Percentiles rank a stretch among this genome's conserved stretches.
phyloP scores from a whole-genome alignment of 35 echinoderm and acorn worm species.

The Ophiothrix spiculata region DNA sequence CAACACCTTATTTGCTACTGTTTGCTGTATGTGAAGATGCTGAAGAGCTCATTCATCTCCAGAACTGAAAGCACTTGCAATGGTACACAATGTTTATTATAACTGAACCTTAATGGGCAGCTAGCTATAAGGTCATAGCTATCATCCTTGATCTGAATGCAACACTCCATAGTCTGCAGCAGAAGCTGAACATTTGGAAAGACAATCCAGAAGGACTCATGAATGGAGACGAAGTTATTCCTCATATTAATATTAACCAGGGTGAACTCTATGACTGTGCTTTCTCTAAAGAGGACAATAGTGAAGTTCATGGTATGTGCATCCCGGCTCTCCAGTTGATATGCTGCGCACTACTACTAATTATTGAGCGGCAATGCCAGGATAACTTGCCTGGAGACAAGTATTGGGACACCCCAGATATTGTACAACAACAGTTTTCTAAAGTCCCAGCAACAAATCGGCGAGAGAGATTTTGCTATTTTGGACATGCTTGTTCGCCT shows the following conservation, averaged over 20 bases:
- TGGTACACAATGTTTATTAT: slow-evolving; percentile 36
- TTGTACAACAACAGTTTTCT: neutral
- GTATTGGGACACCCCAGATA: slow-evolving; percentile 24
- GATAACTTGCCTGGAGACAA: slow-evolving; percentile 67
- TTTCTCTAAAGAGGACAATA: slow-evolving; percentile 8
- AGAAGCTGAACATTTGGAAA: slow-evolving; percentile 17
- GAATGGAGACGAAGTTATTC: slow-evolving; percentile 3
- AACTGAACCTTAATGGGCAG: slow-evolving; percentile 38
- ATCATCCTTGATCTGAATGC: slow-evolving; percentile 38
- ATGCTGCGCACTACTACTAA: slow-evolving; percentile 42
- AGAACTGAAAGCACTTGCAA: slow-evolving; percentile 23
- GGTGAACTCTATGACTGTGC: slow-evolving; percentile 27
- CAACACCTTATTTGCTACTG: slow-evolving; percentile 40
- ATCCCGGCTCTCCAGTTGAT: slow-evolving; percentile 47
- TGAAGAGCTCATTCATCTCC: slow-evolving; percentile 12
- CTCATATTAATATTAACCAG: slow-evolving; percentile 12
- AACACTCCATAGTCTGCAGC: slow-evolving; percentile 22
- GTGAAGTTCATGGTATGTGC: slow-evolving; percentile 27
- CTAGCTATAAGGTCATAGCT: neutral
- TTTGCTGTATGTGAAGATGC: slow-evolving; percentile 29
- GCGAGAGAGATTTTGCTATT: slow-evolving; percentile 56
- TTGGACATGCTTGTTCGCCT: slow-evolving; percentile 44
- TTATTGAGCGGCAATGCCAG: slow-evolving; percentile 43
- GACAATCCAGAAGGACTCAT: slow-evolving; percentile 27
- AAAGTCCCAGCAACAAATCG: slow-evolving; percentile 64